Conservation (phyloP, 2,113 vertebrate species). For the Pao palembangensis region DNA sequence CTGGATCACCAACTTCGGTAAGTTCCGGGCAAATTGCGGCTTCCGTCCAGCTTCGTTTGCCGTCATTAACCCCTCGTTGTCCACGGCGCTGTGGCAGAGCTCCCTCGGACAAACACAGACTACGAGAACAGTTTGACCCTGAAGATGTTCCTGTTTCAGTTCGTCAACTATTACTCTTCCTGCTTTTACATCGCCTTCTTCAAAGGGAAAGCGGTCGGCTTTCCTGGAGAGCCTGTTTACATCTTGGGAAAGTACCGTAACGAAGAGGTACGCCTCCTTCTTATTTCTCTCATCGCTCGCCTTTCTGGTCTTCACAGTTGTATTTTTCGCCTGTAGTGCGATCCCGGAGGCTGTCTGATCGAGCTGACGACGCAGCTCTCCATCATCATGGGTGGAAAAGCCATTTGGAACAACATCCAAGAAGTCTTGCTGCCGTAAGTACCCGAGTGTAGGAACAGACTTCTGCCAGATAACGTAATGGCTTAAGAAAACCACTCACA, state of each 20-base stretch:
- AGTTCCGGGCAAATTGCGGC: constrained; percentile 10
- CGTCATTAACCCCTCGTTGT: background rate
- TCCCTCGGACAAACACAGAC: constrained; percentile 88
- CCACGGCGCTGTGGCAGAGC: constrained; percentile 69
- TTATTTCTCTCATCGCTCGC: background rate
- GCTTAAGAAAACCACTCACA: background rate
- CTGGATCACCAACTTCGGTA: constrained; percentile 91
- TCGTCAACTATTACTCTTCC: constrained; percentile 95
- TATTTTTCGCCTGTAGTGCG: constrained; percentile 78
- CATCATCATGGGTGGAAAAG: constrained; percentile 93
- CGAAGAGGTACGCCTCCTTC: constrained; percentile 80
- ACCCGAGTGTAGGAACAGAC: background rate
- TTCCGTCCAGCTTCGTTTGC: background rate
- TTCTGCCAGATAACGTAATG: too few relatives aligned
- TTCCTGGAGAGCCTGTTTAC: constrained; percentile 85
- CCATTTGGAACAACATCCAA: constrained; percentile 95
- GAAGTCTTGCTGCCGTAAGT: constrained; percentile 92
- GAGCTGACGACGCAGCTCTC: constrained; percentile 91
- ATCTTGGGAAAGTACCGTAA: constrained; percentile 86
- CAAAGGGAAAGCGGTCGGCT: constrained; percentile 89
- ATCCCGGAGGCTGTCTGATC: constrained; percentile 89
- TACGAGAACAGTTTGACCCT: constrained; percentile 93
- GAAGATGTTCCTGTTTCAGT: constrained; percentile 97
- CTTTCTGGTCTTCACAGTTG: background rate
- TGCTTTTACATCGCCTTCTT: constrained; percentile 96